A percentile compares a stretch with the other conserved stretches of the same genome.
These are phyloP conservation scores for Amniataba percoides DNA, from an alignment of 2,797 vertebrate species.

Conservation along the genomic window DNA sequence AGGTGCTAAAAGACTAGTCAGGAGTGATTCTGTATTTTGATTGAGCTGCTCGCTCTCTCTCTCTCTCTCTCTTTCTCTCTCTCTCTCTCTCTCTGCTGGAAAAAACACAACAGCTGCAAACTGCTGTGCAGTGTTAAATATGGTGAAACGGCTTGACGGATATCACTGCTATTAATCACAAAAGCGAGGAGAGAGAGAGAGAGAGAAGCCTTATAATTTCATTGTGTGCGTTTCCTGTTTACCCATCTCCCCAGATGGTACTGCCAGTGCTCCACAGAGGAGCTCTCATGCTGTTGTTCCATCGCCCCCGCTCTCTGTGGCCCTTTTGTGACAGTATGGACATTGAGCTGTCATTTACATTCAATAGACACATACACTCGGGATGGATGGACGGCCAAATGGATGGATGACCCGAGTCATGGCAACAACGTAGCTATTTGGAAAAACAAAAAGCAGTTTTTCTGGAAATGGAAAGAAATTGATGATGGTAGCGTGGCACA, in stretches of 20 bases:
- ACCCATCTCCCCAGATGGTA: slow-evolving; percentile 84
- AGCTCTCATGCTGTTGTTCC: slow-evolving; percentile 81
- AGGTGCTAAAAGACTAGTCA: slow-evolving; percentile 42
- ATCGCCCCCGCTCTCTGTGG: slow-evolving; percentile 77
- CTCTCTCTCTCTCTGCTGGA: slow-evolving; percentile 26
- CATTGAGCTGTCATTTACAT: slow-evolving; percentile 85
- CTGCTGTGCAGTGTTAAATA: slow-evolving; percentile 81
- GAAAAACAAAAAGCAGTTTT: slow-evolving; percentile 74
- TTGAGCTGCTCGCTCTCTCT: slow-evolving; percentile 39
- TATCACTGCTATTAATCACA: slow-evolving; percentile 85
- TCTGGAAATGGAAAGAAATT: slow-evolving; percentile 77
- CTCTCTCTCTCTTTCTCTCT: slow-evolving; percentile 8
- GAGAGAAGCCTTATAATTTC: slow-evolving; percentile 84
- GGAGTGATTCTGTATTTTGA: slow-evolving; percentile 58
- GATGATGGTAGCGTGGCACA: slow-evolving; percentile 66
- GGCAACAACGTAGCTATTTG: slow-evolving; percentile 80
- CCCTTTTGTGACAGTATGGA: slow-evolving; percentile 82
- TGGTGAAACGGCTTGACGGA: slow-evolving; percentile 84
- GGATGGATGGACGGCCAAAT: slow-evolving; percentile 66
- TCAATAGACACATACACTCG: slow-evolving; percentile 74
- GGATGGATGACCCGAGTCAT: slow-evolving; percentile 79
- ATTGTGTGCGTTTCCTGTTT: slow-evolving; percentile 86
- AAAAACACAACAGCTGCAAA: slow-evolving; percentile 83
- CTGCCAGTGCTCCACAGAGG: slow-evolving; percentile 78
- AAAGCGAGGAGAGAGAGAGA: slow-evolving; percentile 61